phyloP scores from a whole-genome alignment of 1,140 invertebrate genomes.

The Drosophila guanche region DNA sequence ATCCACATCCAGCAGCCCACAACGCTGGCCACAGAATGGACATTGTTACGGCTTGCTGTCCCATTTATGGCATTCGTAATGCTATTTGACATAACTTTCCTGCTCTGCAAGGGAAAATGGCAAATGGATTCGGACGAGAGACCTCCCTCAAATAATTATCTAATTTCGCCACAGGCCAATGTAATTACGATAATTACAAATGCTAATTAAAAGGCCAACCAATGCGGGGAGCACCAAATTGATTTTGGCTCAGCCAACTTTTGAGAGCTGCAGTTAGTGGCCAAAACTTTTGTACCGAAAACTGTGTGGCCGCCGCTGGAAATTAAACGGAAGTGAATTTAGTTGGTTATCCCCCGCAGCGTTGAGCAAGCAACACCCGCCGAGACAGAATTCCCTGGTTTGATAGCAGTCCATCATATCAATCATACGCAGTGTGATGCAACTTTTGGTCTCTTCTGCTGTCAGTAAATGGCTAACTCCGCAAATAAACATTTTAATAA shows the following conservation, averaged over 20 bases:
- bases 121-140: slow-evolving; percentile 32
- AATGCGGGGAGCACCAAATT: slow-evolving; percentile 49
- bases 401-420: slow-evolving; percentile 23
- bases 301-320: background rate
- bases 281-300: slow-evolving; percentile 1
- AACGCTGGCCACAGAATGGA: slow-evolving; percentile 58
- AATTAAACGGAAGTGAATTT: background rate
- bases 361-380: background rate
- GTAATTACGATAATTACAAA: slow-evolving; percentile 57
- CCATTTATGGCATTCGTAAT: slow-evolving; percentile 39
- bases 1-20: slow-evolving; percentile 16
- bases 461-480: slow-evolving; percentile 33
- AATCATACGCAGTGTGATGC: slow-evolving; percentile 56
- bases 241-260: slow-evolving; percentile 13
- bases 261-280: background rate
- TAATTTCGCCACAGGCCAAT: slow-evolving; percentile 35
- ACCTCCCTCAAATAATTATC: slow-evolving; percentile 35
- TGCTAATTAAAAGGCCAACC: slow-evolving; percentile 61
- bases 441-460: background rate
- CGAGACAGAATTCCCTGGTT: background rate
- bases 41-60: slow-evolving; percentile 57
- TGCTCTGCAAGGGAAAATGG: background rate
- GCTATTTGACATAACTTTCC: slow-evolving; percentile 35
- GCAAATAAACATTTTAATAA: slow-evolving; percentile 69
- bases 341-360: no score